Evolutionary conservation across 2,888 invertebrate genomes (phyloP).

Genomic region (Rhagonycha lutea): DNA sequence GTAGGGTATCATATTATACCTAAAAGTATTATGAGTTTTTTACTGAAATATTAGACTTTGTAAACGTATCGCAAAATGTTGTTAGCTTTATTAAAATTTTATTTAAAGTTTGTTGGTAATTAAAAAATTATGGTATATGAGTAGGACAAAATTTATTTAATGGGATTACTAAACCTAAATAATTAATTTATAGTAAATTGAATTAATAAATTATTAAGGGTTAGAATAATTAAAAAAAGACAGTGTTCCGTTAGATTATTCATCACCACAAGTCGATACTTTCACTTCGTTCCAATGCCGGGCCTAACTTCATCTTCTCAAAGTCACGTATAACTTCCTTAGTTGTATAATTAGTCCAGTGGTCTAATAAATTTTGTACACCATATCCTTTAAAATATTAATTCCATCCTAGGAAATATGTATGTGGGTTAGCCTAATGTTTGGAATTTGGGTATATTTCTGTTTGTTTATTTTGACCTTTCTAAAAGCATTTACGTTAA

Average conservation of each 20-base stretch:
- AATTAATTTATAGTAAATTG: neutral
- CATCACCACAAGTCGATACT: neutral
- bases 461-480: neutral
- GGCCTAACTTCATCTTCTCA: neutral
- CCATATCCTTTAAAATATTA: neutral
- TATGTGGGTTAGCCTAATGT: neutral
- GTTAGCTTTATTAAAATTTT: no score
- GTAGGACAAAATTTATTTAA: neutral
- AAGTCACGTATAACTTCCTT: neutral
- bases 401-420: neutral
- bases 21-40: neutral
- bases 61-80: neutral
- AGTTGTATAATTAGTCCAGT: neutral
- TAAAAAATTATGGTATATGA: no score
- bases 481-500: neutral
- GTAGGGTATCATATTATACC: neutral
- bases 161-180: no score
- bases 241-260: neutral
- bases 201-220: neutral
- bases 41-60: neutral
- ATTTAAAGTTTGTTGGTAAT: no score
- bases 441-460: neutral
- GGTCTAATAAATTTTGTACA: neutral
- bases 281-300: neutral
- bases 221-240: neutral